Evolutionary conservation across 2,113 vertebrate species (phyloP).

Genomic region (Microcebus jonahi): DNA sequence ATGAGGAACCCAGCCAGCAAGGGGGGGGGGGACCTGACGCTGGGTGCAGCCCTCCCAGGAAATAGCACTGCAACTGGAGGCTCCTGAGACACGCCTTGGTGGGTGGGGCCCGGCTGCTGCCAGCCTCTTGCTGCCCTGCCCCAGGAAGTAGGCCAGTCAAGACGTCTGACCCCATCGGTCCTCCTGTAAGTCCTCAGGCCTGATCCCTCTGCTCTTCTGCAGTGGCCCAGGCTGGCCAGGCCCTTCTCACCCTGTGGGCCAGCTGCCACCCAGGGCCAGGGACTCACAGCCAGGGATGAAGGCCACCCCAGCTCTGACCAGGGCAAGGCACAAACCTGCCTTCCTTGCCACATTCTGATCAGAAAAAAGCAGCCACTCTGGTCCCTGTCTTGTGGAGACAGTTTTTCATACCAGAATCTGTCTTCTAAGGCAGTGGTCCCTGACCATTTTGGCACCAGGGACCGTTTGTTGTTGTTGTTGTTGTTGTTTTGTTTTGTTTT

Average conservation of each 20-base stretch:
- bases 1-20: slow-evolving; percentile 54
- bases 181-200: background rate
- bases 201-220: background rate
- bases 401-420: slow-evolving; percentile 48
- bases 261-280: background rate
- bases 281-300: background rate
- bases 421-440: background rate
- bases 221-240: background rate
- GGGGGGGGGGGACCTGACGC: background rate
- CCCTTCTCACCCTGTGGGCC: background rate
- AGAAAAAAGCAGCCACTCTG: slow-evolving; percentile 23
- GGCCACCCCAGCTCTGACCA: slow-evolving; percentile 44
- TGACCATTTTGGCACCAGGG: no score
- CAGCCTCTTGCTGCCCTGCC: background rate
- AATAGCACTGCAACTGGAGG: slow-evolving; percentile 50
- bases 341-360: slow-evolving; percentile 47
- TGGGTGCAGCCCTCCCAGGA: slow-evolving; percentile 54
- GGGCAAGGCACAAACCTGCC: slow-evolving; percentile 62
- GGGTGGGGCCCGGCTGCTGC: slow-evolving; percentile 4
- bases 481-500: no score
- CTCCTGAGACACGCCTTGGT: slow-evolving; percentile 48
- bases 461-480: no score
- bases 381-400: background rate
- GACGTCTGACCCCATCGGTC: background rate
- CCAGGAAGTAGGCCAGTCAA: background rate